These are phyloP conservation scores for Sepioteuthis lessoniana DNA, from an alignment of 2,888 invertebrate genomes.

Conservation along the genomic window DNA sequence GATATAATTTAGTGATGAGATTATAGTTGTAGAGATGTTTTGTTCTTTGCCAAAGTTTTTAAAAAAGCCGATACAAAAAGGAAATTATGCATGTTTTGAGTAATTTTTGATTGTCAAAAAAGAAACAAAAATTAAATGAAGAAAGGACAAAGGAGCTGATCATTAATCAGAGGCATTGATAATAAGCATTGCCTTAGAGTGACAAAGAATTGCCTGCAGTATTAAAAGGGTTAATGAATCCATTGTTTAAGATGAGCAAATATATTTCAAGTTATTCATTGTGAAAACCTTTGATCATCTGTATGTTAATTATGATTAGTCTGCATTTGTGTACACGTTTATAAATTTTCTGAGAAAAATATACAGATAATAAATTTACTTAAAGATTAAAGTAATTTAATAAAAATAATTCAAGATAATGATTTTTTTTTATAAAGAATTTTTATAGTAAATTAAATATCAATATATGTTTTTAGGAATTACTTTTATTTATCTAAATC, in stretches of 20 bases:
- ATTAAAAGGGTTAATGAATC: not conserved
- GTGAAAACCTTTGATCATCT: not conserved
- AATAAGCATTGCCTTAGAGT: not conserved
- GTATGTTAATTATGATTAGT: not conserved
- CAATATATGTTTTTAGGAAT: not conserved
- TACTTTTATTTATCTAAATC: not conserved
- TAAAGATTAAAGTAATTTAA: too few relatives aligned
- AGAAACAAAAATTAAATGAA: too few relatives aligned
- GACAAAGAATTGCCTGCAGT: not conserved
- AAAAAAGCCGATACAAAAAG: not conserved
- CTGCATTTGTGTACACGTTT: not conserved
- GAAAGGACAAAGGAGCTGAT: not conserved
- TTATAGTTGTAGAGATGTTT: too few relatives aligned
- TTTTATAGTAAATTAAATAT: too few relatives aligned
- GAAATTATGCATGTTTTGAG: not conserved
- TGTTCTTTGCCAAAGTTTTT: too few relatives aligned
- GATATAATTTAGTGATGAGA: too few relatives aligned
- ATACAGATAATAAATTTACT: not conserved
- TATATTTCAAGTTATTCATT: not conserved
- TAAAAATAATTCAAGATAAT: too few relatives aligned
- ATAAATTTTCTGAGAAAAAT: not conserved
- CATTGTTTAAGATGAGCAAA: not conserved
- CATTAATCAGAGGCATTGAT: not conserved
- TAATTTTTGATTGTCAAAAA: not conserved
- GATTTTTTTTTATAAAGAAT: too few relatives aligned